Conservation (phyloP, 2,113 vertebrate species). For the Antechinus flavipes region DNA sequence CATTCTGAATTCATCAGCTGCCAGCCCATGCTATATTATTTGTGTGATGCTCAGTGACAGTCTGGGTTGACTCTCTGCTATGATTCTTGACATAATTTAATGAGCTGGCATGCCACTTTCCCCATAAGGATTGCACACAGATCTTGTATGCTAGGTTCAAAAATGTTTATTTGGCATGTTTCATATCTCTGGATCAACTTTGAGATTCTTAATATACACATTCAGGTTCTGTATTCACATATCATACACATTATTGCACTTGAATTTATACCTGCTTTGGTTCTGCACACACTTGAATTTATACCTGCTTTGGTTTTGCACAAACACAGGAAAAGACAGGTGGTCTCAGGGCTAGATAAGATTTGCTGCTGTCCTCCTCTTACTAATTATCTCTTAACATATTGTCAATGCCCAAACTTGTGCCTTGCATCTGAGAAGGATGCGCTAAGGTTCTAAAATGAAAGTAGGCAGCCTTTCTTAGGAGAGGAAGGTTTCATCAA, state of each 20-base stretch:
- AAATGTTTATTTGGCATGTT: constrained; percentile 60
- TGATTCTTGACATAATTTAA: constrained; percentile 76
- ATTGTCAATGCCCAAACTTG: constrained; percentile 65
- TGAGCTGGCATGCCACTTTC: constrained; percentile 70
- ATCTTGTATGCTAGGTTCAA: constrained; percentile 61
- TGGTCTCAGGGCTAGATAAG: constrained; percentile 54
- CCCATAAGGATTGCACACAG: constrained; percentile 65
- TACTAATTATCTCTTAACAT: constrained; percentile 75
- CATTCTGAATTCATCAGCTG: constrained; percentile 73
- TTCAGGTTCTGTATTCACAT: constrained; percentile 33
- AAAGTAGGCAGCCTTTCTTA: constrained; percentile 17
- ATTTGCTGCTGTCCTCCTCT: constrained; percentile 56
- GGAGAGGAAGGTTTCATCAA: background rate
- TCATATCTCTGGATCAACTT: constrained; percentile 60
- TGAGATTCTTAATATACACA: constrained; percentile 46
- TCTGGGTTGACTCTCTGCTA: constrained; percentile 70
- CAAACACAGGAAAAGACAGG: constrained; percentile 64
- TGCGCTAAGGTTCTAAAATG: constrained; percentile 4
- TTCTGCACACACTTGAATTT: constrained; percentile 59
- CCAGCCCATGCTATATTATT: constrained; percentile 75
- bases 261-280: constrained; percentile 56
- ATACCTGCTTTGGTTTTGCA: constrained; percentile 52
- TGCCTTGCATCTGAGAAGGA: constrained; percentile 15
- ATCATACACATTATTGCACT: constrained; percentile 16
- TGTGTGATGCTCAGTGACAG: constrained; percentile 65